A percentile compares a stretch with the other conserved stretches of the same genome.
Evolutionary conservation across 2,797 vertebrate species (phyloP).

Genomic region (Enteromius anoplus): DNA sequence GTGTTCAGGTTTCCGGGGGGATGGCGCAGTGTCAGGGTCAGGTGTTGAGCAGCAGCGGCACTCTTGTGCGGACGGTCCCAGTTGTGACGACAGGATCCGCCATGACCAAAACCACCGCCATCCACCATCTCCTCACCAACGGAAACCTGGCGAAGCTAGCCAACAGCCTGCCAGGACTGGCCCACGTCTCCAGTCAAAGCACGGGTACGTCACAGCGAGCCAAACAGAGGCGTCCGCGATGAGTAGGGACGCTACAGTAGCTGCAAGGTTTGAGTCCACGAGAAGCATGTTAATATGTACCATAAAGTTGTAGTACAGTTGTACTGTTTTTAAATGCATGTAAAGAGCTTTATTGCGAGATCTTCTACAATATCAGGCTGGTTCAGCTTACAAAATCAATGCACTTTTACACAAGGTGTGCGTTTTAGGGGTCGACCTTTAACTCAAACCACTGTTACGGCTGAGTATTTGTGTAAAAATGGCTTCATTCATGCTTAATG

Average conservation of each 20-base stretch:
- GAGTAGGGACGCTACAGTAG: constrained; percentile 56
- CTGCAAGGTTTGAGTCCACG: neutral
- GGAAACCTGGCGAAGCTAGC: constrained; percentile 93
- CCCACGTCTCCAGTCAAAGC: constrained; percentile 91
- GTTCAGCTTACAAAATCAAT: neutral
- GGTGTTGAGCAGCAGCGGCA: constrained; percentile 78
- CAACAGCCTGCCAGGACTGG: constrained; percentile 91
- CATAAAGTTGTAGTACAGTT: constrained; percentile 1
- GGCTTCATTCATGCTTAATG: constrained; percentile 48
- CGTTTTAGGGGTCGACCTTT: neutral
- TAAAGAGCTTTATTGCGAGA: neutral
- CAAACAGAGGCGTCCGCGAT: constrained; percentile 77
- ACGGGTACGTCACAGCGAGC: constrained; percentile 82
- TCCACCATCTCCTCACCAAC: constrained; percentile 94
- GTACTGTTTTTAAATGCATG: constrained; percentile 4
- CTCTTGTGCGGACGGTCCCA: constrained; percentile 88
- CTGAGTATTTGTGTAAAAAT: neutral
- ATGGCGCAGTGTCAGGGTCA: constrained; percentile 78
- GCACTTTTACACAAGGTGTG: neutral
- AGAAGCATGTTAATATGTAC: constrained; percentile 29
- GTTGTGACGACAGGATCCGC: constrained; percentile 83
- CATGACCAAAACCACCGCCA: constrained; percentile 87
- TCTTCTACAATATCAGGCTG: neutral
- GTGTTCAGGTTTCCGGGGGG: constrained; percentile 74
- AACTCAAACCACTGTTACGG: neutral